phyloP scores from a whole-genome alignment of 1,140 invertebrate species.

The Sarcophaga peregrina region DNA sequence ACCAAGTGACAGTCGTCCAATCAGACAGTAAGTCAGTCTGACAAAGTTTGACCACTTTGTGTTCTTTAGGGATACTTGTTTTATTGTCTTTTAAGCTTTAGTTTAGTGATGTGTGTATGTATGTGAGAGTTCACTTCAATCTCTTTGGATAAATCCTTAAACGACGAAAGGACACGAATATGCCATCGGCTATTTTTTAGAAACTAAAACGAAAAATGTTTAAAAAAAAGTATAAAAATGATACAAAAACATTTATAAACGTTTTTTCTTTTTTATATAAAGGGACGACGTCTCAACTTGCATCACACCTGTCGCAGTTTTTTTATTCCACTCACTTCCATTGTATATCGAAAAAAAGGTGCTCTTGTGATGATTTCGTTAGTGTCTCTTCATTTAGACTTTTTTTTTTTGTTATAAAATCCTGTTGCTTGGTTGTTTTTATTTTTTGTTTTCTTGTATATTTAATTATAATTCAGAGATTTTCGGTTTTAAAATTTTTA shows the following conservation, averaged over 20 bases:
- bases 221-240: too few relatives aligned
- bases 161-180: slow-evolving; percentile 4
- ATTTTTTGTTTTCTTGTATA: not conserved
- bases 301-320: slow-evolving; percentile 33
- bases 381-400: not conserved
- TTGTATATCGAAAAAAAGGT: not conserved
- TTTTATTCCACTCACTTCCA: not conserved
- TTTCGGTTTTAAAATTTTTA: too few relatives aligned
- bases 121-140: not conserved
- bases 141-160: not conserved
- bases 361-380: slow-evolving; percentile 19
- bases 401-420: not conserved
- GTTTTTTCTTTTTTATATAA: not conserved
- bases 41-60: too few relatives aligned
- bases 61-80: too few relatives aligned
- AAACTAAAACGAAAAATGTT: not conserved
- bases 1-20: too few relatives aligned
- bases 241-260: slow-evolving; percentile 9
- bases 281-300: not conserved
- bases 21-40: too few relatives aligned
- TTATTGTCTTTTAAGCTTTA: too few relatives aligned
- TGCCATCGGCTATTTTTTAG: slow-evolving; percentile 14
- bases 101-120: too few relatives aligned
- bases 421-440: not conserved
- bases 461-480: too few relatives aligned